These are phyloP conservation scores for Hippocampus mohnikei DNA, from an alignment of 2,113 vertebrate species.

Conservation along the genomic window DNA sequence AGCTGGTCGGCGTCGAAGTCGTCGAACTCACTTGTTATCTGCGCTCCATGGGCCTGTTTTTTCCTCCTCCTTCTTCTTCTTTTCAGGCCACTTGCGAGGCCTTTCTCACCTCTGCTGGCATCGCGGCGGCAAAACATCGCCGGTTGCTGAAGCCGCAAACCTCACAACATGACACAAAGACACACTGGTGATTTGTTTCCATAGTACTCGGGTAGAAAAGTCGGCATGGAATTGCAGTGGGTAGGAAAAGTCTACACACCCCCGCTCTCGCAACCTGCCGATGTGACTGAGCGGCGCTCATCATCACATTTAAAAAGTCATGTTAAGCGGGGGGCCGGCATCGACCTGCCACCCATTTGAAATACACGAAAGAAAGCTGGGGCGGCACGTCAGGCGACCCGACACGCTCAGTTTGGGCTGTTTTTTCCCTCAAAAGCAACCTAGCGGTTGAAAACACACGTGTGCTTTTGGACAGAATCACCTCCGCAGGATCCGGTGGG, in stretches of 20 bases:
- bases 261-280: too few species aligned
- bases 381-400: too few species aligned
- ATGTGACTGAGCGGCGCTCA: too few species aligned
- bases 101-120: slow-evolving; percentile 17
- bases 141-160: background rate
- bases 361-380: too few species aligned
- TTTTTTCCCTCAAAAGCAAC: too few species aligned
- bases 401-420: too few species aligned
- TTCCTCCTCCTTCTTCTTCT: slow-evolving; percentile 9
- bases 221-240: background rate
- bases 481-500: too few species aligned
- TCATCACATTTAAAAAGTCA: too few species aligned
- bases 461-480: too few species aligned
- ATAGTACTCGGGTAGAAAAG: background rate
- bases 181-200: too few species aligned
- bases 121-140: slow-evolving; percentile 23
- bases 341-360: too few species aligned
- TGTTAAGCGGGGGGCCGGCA: background rate
- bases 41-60: background rate
- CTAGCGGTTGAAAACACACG: too few species aligned
- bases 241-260: background rate
- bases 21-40: slow-evolving; percentile 36
- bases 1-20: slow-evolving; percentile 34
- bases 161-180: background rate
- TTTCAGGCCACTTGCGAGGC: background rate